These are phyloP conservation scores for Minunthozetes semirufus DNA, from an alignment of 2,888 invertebrate species.

Conservation along the genomic window DNA sequence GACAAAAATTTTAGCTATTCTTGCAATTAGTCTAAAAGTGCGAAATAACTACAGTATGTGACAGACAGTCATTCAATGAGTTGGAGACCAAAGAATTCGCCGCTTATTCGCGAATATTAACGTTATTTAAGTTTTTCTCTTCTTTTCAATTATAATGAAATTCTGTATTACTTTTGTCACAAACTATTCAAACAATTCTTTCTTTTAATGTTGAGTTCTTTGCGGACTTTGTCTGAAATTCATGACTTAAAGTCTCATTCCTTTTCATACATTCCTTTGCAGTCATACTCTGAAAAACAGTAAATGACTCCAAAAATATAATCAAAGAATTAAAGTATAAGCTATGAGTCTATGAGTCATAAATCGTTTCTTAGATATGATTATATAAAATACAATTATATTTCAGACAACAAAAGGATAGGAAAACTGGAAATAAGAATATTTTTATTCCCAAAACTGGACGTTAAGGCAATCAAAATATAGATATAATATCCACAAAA, in stretches of 20 bases:
- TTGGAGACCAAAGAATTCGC: not conserved
- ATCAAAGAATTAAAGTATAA: not conserved
- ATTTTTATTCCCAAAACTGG: no score
- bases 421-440: no score
- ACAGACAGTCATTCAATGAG: no score
- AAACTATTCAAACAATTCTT: not conserved
- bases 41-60: not conserved
- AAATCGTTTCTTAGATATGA: not conserved
- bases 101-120: not conserved
- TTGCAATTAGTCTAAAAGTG: conserved; percentile 5
- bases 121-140: no score
- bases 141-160: not conserved
- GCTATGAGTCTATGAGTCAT: not conserved
- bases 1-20: not conserved
- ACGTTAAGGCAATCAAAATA: no score
- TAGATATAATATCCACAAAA: no score
- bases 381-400: not conserved
- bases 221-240: no score
- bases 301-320: not conserved
- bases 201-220: not conserved
- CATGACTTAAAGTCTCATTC: not conserved
- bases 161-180: not conserved
- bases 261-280: not conserved
- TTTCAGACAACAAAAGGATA: no score
- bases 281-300: not conserved